These are phyloP conservation scores for Spatula versicolor DNA, from an alignment of 2,797 vertebrate species.

Conservation along the genomic window DNA sequence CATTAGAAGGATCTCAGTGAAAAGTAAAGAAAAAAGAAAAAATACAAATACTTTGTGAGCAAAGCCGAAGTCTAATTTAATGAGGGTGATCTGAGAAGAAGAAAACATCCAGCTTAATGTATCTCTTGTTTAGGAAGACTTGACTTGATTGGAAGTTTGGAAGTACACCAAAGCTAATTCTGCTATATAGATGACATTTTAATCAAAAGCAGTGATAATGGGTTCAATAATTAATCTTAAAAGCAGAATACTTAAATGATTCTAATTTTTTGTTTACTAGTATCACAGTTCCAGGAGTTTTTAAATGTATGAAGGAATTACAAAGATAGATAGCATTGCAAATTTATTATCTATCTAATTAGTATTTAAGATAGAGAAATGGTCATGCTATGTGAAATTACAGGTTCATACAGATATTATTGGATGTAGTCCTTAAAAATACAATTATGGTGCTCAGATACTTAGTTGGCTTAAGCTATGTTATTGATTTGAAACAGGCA, in stretches of 20 bases:
- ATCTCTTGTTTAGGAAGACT: neutral
- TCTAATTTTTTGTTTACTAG: neutral
- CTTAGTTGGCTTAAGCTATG: neutral
- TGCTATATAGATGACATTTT: neutral
- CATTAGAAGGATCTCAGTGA: neutral
- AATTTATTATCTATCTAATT: neutral
- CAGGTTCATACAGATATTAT: neutral
- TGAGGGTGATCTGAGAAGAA: neutral
- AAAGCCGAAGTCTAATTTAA: neutral
- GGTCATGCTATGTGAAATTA: neutral
- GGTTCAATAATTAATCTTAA: neutral
- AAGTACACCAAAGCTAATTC: neutral
- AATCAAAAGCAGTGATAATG: neutral
- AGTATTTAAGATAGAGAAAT: neutral
- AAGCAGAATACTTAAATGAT: neutral
- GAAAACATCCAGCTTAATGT: neutral
- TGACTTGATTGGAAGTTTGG: neutral
- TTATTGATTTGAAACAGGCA: neutral
- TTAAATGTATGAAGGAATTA: neutral
- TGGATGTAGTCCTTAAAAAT: neutral
- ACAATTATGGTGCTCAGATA: neutral
- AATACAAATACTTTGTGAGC: neutral
- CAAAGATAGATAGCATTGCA: neutral
- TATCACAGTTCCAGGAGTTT: neutral
- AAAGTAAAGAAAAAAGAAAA: neutral